Evolutionary conservation across 2,888 invertebrate genomes (phyloP).

Genomic region (Trichogramma evanescens): DNA sequence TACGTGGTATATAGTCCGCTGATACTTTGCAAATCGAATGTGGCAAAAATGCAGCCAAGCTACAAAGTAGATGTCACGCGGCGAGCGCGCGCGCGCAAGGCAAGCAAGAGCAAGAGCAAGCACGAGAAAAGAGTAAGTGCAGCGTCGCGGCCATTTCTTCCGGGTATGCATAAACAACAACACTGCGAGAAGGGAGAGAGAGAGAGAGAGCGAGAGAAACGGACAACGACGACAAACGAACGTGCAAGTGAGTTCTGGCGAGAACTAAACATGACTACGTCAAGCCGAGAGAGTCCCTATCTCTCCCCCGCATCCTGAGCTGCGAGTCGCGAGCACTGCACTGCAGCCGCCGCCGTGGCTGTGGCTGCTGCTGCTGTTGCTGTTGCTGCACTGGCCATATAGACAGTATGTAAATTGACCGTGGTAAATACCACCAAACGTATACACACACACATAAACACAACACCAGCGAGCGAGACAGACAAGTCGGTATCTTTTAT

Average conservation of each 20-base stretch:
- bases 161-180: constrained; percentile 29
- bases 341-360: constrained; percentile 21
- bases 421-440: neutral
- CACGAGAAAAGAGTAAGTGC: neutral
- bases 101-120: neutral
- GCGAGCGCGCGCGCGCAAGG: neutral
- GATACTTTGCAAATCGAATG: too few species aligned
- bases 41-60: too few species aligned
- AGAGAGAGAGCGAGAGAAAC: constrained; percentile 9
- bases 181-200: too few species aligned
- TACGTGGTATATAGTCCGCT: too few species aligned
- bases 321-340: constrained; percentile 5
- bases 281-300: constrained; percentile 6
- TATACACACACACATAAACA: too few species aligned
- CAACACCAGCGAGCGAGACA: too few species aligned
- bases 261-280: neutral
- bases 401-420: constrained; percentile 41
- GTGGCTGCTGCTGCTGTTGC: constrained; percentile 32
- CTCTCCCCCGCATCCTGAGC: constrained; percentile 3
- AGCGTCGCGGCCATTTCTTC: constrained; percentile 34
- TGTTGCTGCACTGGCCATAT: constrained; percentile 33
- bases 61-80: neutral
- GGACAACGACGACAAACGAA: constrained; percentile 25
- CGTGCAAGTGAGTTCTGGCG: neutral
- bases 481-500: constrained; percentile 16